A percentile compares a stretch with the other conserved stretches of the same genome.
Conservation (phyloP, 1,140 invertebrate species). For the Psilanteris sp. region DNA sequence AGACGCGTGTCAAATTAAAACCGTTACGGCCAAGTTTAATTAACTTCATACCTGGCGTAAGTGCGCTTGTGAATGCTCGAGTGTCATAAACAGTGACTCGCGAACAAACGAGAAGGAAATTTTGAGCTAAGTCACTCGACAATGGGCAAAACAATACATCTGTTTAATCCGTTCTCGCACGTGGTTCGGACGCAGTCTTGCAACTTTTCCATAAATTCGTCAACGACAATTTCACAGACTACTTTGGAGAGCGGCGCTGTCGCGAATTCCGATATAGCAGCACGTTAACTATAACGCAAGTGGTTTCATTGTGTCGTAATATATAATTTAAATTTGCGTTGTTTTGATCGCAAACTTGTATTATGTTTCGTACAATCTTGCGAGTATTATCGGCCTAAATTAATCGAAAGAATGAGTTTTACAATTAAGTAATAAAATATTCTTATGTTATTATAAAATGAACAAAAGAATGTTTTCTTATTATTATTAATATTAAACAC, state of each 20-base stretch:
- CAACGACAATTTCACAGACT: conserved; percentile 18
- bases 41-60: conserved; percentile 44
- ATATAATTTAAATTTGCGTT: background rate
- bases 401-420: too few species aligned
- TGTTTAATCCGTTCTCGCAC: conserved; percentile 8
- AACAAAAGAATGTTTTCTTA: too few species aligned
- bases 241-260: background rate
- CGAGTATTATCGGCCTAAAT: too few species aligned
- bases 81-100: conserved; percentile 58
- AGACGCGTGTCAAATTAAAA: conserved; percentile 45
- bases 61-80: conserved; percentile 28
- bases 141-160: conserved; percentile 46
- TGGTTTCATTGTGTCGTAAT: conserved; percentile 8
- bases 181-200: conserved; percentile 11
- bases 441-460: too few species aligned
- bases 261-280: background rate
- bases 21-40: conserved; percentile 44
- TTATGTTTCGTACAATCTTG: too few species aligned
- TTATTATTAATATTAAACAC: too few species aligned
- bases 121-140: conserved; percentile 35
- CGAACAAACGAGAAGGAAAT: conserved; percentile 52
- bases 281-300: conserved; percentile 1
- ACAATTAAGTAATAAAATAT: too few species aligned
- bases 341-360: too few species aligned
- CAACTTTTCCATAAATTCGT: conserved; percentile 39